phyloP scores from a whole-genome alignment of 2,113 vertebrate genomes.

The Grammomys surdaster region DNA sequence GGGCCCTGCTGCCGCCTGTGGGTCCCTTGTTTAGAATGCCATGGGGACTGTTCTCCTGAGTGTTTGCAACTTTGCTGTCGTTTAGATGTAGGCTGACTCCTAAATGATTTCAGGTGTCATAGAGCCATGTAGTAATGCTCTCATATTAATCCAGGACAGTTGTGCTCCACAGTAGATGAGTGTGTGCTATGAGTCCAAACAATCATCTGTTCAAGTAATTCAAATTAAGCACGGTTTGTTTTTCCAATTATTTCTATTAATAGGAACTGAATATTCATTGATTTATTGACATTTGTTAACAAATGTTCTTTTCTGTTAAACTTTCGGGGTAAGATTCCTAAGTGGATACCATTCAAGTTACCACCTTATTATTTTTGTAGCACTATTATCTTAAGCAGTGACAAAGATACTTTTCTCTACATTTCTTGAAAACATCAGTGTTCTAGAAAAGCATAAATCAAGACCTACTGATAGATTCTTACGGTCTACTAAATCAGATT shows the following conservation, averaged over 20 bases:
- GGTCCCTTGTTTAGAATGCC: background rate
- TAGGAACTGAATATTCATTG: constrained; percentile 51
- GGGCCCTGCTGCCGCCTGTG: background rate
- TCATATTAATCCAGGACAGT: constrained; percentile 36
- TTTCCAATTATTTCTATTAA: constrained; percentile 5
- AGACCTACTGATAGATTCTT: constrained; percentile 4
- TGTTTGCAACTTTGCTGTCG: constrained; percentile 10
- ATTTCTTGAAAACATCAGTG: constrained; percentile 34
- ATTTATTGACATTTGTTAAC: constrained; percentile 48
- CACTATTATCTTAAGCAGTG: background rate
- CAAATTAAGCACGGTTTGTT: background rate
- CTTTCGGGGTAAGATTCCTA: background rate
- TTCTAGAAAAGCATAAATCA: constrained; percentile 38
- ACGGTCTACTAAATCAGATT: constrained; percentile 33
- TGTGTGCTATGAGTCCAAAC: background rate
- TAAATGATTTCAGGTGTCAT: background rate
- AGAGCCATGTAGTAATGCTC: background rate
- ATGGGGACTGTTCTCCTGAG: background rate
- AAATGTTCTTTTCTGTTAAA: background rate
- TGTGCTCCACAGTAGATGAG: background rate
- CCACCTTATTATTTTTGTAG: constrained; percentile 9
- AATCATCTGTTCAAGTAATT: background rate
- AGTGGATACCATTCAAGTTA: background rate
- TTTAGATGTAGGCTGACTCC: background rate
- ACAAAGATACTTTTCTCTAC: background rate